A percentile compares a stretch with the other conserved stretches of the same genome.
These are phyloP conservation scores for Brienomyrus longianalis DNA, from an alignment of 2,113 vertebrate species.

Conservation along the genomic window DNA sequence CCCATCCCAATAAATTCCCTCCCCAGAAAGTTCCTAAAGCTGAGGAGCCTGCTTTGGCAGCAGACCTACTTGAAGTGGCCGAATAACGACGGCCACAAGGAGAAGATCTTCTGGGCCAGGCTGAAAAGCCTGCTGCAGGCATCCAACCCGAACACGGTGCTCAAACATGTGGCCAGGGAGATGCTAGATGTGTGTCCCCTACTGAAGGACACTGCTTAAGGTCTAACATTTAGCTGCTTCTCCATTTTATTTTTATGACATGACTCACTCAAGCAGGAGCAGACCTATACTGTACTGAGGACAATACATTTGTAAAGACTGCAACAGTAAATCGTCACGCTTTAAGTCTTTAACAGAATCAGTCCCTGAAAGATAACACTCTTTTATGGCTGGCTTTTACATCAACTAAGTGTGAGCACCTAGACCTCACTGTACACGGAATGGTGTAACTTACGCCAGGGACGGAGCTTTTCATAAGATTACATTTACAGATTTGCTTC, in stretches of 20 bases:
- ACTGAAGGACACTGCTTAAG: not conserved
- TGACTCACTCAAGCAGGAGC: not conserved
- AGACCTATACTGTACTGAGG: not conserved
- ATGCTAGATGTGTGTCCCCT: slow-evolving; percentile 35
- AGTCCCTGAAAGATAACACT: no score
- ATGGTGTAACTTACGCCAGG: no score
- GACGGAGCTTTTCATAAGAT: no score
- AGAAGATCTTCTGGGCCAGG: slow-evolving; percentile 71
- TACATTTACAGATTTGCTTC: no score
- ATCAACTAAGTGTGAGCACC: no score
- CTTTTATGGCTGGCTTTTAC: no score
- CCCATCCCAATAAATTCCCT: slow-evolving; percentile 49
- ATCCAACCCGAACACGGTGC: slow-evolving; percentile 46
- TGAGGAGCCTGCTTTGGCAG: slow-evolving; percentile 45
- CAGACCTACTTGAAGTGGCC: slow-evolving; percentile 79
- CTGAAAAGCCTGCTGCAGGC: slow-evolving; percentile 48
- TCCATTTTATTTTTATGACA: not conserved
- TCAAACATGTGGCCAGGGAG: slow-evolving; percentile 35
- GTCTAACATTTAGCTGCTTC: not conserved
- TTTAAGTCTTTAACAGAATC: no score
- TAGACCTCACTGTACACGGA: no score
- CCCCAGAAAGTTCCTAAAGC: slow-evolving; percentile 50
- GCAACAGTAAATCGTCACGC: no score
- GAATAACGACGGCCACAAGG: slow-evolving; percentile 61
- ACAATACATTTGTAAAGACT: no score